Percentiles rank a stretch among this genome's conserved stretches.
phyloP scores from a whole-genome alignment of 2,113 vertebrate genomes.

The Zeus faber region DNA sequence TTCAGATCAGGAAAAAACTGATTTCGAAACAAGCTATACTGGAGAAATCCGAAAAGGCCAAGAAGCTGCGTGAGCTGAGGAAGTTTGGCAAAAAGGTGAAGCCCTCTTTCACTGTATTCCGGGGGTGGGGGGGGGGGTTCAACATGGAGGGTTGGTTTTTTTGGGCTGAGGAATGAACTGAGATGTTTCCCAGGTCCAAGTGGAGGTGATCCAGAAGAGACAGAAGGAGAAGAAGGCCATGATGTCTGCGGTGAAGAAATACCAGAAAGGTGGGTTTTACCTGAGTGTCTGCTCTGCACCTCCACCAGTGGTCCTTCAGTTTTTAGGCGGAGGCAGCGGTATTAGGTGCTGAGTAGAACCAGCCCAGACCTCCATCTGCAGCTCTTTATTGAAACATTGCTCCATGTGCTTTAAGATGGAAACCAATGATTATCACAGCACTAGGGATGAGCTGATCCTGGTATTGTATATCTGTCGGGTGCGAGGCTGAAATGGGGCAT shows the following conservation, averaged over 20 bases:
- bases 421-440: too few species aligned
- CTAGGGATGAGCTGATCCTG: too few species aligned
- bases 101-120: background rate
- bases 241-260: constrained; percentile 93
- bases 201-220: constrained; percentile 91
- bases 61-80: constrained; percentile 90
- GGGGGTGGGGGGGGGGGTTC: too few species aligned
- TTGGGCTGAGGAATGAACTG: background rate
- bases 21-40: constrained; percentile 86
- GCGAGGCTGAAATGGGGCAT: too few species aligned
- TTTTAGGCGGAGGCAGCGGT: too few species aligned
- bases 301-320: too few species aligned
- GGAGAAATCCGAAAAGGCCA: constrained; percentile 94
- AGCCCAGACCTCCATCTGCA: too few species aligned
- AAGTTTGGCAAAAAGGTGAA: constrained; percentile 96
- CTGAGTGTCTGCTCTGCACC: too few species aligned
- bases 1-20: constrained; percentile 87
- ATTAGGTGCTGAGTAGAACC: too few species aligned
- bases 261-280: constrained; percentile 86
- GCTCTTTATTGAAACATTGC: too few species aligned
- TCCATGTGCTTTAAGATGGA: too few species aligned
- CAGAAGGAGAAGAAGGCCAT: constrained; percentile 93
- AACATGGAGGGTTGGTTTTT: background rate
- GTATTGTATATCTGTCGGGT: too few species aligned
- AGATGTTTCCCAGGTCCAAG: constrained; percentile 83